Conservation (phyloP, 2,113 vertebrate genomes). For the Cathartes aura region DNA sequence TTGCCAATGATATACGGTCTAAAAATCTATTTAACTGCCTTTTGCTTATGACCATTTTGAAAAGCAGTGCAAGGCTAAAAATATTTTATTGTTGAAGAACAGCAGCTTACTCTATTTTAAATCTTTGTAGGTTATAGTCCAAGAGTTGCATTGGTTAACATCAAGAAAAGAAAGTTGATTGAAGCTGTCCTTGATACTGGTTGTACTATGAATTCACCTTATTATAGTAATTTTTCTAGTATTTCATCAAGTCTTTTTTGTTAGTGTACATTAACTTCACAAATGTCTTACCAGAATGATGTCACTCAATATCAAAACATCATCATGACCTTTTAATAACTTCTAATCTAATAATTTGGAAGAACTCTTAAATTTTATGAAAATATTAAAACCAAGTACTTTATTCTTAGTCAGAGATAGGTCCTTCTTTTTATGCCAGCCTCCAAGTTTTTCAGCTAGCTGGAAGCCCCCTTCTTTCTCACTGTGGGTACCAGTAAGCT, state of each 20-base stretch:
- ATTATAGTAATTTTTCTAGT: neutral
- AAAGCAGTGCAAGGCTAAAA: neutral
- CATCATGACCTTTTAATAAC: neutral
- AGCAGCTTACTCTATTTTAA: neutral
- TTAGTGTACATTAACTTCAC: neutral
- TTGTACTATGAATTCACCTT: neutral
- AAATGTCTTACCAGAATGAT: neutral
- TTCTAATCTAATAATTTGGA: neutral
- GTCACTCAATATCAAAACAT: neutral
- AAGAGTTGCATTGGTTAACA: neutral
- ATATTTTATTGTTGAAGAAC: neutral
- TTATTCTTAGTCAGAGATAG: neutral
- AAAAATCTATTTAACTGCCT: neutral
- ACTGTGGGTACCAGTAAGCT: neutral
- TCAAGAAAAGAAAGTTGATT: neutral
- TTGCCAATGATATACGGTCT: neutral
- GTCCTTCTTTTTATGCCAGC: neutral
- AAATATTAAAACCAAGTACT: neutral
- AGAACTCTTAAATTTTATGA: neutral
- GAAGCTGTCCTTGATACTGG: neutral
- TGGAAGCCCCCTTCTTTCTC: neutral
- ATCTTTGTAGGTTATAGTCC: neutral
- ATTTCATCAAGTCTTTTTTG: neutral
- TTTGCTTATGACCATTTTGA: neutral
- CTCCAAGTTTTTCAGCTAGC: neutral